Evolutionary conservation across 2,888 invertebrate species (phyloP), one percentile per base, ranked within the genome.

Genomic region (Lathronympha strigana): DNA sequence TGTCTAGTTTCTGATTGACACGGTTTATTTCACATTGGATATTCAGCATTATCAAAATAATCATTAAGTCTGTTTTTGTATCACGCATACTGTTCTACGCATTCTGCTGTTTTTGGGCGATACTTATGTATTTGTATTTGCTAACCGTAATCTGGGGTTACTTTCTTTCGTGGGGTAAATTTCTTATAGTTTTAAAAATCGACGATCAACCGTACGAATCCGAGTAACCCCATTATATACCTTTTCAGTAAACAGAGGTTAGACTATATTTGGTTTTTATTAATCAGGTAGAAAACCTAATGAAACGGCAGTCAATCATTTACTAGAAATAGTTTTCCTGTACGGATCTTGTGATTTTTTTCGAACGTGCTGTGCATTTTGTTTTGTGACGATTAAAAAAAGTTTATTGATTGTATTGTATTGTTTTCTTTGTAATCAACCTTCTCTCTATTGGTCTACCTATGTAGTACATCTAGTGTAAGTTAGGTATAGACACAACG

Each of bases 361-460:
- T 63, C 67, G 67, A 73, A 67, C 66, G 75, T 77, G 76, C 74
- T 75, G 76, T 80, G 76, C 74, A 75, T 74, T 74, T 75, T 72
- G 75, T 74, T 76, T 73, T 77, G 75, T 76, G 71, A 75, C 70
- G 64, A 72, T 76, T 54, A 75, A 73, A 75, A n/a, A 76, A 78
- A 69, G 51, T 69, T 69, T 71, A 71, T 72, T 70, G 68, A 71
- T 61, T 63, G 53, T 49, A 67, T 23, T 21, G 17, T 8, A 15
- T 54, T 68, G 67, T 69, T 50, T 53, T 58, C 68, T 54, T 61
- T 21, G 9, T 43, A 1, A 8, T 21, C 11, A 19, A 19, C 11
- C 33, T 11, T 11, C 2, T n/a, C n/a, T n/a, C n/a, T n/a, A n/a
- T n/a, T n/a, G n/a, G n/a, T n/a, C n/a, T n/a, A n/a, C n/a, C n/a